Evolutionary conservation across 30 jellyfish, hydroid and myxozoan species (phyloP).

Genomic region (Chrysaora quinquecirrha): DNA sequence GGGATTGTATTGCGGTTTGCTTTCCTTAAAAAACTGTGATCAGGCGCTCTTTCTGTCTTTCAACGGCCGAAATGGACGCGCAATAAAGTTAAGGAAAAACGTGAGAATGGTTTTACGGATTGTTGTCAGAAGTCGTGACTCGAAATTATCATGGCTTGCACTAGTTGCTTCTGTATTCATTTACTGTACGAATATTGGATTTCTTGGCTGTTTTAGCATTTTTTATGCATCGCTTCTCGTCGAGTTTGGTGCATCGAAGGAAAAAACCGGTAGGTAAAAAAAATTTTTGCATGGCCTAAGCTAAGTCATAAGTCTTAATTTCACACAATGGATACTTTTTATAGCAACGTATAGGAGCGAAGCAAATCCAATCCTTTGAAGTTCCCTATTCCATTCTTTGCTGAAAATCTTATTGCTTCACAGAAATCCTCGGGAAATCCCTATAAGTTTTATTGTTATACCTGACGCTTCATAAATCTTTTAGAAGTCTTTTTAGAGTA

Average conservation of each 20-base stretch:
- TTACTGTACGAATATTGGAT: conserved; percentile 29
- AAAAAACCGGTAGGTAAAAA: conserved; percentile 45
- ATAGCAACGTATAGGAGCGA: background rate
- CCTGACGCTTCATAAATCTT: too few species aligned
- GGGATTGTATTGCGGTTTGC: too few species aligned
- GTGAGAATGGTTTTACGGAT: conserved; percentile 1
- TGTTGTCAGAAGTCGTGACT: conserved; percentile 10
- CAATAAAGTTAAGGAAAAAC: too few species aligned
- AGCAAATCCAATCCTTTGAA: background rate
- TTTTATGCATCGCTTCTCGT: conserved; percentile 33
- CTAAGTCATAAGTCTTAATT: background rate
- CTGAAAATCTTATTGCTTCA: too few species aligned
- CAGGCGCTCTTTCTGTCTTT: too few species aligned
- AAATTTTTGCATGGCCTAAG: too few species aligned
- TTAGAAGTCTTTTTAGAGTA: too few species aligned
- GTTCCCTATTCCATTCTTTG: background rate
- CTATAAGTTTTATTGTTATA: background rate
- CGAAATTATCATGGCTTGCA: conserved; percentile 14
- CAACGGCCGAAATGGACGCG: too few species aligned
- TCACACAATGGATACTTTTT: background rate
- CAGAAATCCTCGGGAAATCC: background rate
- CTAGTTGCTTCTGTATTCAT: conserved; percentile 32
- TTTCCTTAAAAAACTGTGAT: too few species aligned
- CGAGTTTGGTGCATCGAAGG: conserved; percentile 38
- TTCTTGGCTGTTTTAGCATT: conserved; percentile 23